Base-by-base conservation (phyloP, 1,140 invertebrate species). In the Cydia amplana region DNA sequence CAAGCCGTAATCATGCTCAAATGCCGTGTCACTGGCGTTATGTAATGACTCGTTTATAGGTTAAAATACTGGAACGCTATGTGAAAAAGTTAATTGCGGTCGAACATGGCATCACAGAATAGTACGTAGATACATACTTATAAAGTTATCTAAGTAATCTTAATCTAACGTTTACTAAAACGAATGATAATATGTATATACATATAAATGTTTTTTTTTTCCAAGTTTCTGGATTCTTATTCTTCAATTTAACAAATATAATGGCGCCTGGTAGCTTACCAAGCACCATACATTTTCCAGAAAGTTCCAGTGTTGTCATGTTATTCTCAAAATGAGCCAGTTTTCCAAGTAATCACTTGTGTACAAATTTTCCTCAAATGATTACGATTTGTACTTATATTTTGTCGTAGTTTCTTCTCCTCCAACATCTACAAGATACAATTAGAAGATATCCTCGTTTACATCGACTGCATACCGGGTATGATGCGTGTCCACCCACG, bases 401-500 rank as follows among this genome's bases (percentile, higher is more conserved):
- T n/a, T n/a, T n/a, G 18, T 18, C n/a, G 49, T 18, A 18, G n/a
- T 51, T 51, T 64, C 63, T 4, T 5, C n/a, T 18, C n/a, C 49
- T 5, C 16, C 65, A 36, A 18, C 4, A 36, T 67, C 14, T 28
- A 32, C 64, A 28, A 67, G 28, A 10, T 28, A 32, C 65, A 18
- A 70, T 70, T 70, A 43, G 32, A 70, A 2, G 32, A 36, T 70
- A 65, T 36, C 32, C 28, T 40, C 65, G 32, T 70, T 36, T 23
- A 23, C 55, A 23, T 18, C 32, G 20, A 40, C 28, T 40, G 65
- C 32, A 36, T 40, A 70, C 16, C 9, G 28, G 12, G 65, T 18
- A 40, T 70, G 40, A 73, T 72, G 25, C 67, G 77, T 46, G 46
- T 80, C 79, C 79, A 51, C 80, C 78, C 73, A 80, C 81, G 75